Evolutionary conservation across 2,888 invertebrate species (phyloP).

Genomic region (Tromatobia lineatoria): DNA sequence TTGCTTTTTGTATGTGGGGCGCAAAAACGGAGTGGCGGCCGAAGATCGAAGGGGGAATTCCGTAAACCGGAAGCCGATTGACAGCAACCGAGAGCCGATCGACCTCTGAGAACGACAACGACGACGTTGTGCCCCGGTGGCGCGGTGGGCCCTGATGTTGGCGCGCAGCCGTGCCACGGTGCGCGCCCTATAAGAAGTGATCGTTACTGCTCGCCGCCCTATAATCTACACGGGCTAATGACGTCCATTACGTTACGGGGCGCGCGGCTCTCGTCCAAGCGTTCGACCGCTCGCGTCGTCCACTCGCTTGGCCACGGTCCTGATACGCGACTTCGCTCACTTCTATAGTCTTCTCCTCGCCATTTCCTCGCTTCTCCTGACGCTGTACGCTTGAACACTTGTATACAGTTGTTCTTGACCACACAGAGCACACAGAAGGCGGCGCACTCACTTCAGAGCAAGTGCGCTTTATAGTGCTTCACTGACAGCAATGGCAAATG

Average conservation of each 20-base stretch:
- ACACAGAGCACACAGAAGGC: slow-evolving; percentile 71
- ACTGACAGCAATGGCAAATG: neutral
- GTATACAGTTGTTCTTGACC: slow-evolving; percentile 56
- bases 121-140: slow-evolving; percentile 69
- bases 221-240: slow-evolving; percentile 85
- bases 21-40: neutral
- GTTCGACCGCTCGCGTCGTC: slow-evolving; percentile 78
- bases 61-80: slow-evolving; percentile 69
- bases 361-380: slow-evolving; percentile 48
- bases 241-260: slow-evolving; percentile 85
- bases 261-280: slow-evolving; percentile 67
- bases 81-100: slow-evolving; percentile 72
- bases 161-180: slow-evolving; percentile 76
- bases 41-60: slow-evolving; percentile 1
- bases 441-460: slow-evolving; percentile 51
- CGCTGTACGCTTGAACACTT: slow-evolving; percentile 28
- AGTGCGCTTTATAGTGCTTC: slow-evolving; percentile 49
- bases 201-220: slow-evolving; percentile 85
- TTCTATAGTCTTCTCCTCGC: slow-evolving; percentile 41
- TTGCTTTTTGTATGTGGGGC: neutral
- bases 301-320: slow-evolving; percentile 81
- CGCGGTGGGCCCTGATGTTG: slow-evolving; percentile 74
- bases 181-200: slow-evolving; percentile 84
- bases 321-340: slow-evolving; percentile 78
- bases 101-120: slow-evolving; percentile 74